A percentile compares a stretch with the other conserved stretches of the same genome.
Evolutionary conservation across 1,140 invertebrate species (phyloP).

Genomic region (Tetranychus urticae): DNA sequence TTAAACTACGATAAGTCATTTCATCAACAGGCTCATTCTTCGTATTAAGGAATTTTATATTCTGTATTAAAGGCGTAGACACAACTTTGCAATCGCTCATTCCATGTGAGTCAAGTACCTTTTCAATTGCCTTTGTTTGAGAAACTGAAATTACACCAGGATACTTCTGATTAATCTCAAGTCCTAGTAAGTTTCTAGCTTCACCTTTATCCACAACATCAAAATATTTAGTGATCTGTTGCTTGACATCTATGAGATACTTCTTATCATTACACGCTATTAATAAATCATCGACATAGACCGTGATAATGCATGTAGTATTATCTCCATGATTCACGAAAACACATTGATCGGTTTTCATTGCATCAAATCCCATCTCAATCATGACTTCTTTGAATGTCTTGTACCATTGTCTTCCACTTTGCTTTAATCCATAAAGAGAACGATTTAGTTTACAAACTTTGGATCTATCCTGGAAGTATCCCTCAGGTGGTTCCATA

Average conservation of each 20-base stretch:
- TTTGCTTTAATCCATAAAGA: conserved; percentile 23
- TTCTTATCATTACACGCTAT: neutral
- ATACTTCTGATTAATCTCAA: neutral
- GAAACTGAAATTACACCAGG: conserved; percentile 1
- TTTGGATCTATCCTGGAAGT: conserved; percentile 3
- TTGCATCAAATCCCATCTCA: neutral
- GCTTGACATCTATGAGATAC: neutral
- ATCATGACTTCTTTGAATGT: conserved; percentile 6
- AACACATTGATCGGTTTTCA: neutral
- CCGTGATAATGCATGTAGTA: conserved; percentile 15
- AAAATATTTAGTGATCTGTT: conserved; percentile 1
- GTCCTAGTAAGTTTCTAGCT: conserved; percentile 1
- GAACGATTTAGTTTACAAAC: conserved; percentile 17
- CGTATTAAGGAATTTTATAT: neutral
- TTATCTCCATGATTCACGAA: neutral
- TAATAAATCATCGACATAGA: conserved; percentile 25
- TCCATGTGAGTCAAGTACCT: conserved; percentile 8
- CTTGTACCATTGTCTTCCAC: conserved; percentile 18
- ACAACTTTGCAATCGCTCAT: conserved; percentile 7
- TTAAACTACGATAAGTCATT: neutral
- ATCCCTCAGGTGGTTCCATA: conserved; percentile 4
- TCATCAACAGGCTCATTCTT: too few species aligned
- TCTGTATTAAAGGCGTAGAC: neutral
- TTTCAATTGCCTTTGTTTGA: conserved; percentile 1
- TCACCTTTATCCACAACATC: neutral